Percentiles rank a stretch among this genome's conserved stretches.
Evolutionary conservation across 2,113 vertebrate genomes (phyloP).

Genomic region (Hiodon alosoides): DNA sequence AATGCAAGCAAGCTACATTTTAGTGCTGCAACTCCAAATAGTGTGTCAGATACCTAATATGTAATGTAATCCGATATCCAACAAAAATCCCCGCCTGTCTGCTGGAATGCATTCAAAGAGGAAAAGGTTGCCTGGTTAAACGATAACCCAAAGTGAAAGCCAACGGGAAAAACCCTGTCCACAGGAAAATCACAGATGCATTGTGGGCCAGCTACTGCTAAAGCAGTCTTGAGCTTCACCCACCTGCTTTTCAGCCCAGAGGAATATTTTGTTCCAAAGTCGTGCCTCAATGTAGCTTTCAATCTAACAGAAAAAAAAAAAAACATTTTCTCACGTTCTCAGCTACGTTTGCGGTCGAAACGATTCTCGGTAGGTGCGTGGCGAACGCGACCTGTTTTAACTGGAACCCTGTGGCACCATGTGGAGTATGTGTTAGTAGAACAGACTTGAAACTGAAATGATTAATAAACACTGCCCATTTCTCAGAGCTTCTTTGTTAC

Average conservation of each 20-base stretch:
- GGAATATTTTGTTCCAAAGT: slow-evolving; percentile 69
- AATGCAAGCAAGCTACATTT: neutral
- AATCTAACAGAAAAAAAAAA: slow-evolving; percentile 46
- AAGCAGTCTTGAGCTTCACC: neutral
- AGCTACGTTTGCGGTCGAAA: neutral
- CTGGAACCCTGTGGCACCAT: neutral
- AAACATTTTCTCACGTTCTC: neutral
- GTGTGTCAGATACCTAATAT: too few species aligned
- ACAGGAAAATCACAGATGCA: neutral
- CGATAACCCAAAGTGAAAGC: too few species aligned
- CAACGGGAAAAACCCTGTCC: neutral
- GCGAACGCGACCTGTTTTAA: neutral
- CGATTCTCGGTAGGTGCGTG: neutral
- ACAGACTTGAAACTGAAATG: too few species aligned
- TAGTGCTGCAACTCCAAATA: too few species aligned
- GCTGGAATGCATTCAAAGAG: neutral
- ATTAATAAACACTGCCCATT: too few species aligned
- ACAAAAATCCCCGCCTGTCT: neutral
- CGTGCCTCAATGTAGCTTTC: slow-evolving; percentile 65
- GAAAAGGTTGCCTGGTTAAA: neutral
- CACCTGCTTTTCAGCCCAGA: slow-evolving; percentile 69
- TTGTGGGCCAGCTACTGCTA: neutral
- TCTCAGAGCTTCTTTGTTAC: too few species aligned
- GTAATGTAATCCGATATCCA: too few species aligned
- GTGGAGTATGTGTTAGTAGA: neutral